A percentile compares a stretch with the other conserved stretches of the same genome.
These are phyloP conservation scores for Thalpophila matura DNA, from an alignment of 2,888 invertebrate species.

Conservation along the genomic window DNA sequence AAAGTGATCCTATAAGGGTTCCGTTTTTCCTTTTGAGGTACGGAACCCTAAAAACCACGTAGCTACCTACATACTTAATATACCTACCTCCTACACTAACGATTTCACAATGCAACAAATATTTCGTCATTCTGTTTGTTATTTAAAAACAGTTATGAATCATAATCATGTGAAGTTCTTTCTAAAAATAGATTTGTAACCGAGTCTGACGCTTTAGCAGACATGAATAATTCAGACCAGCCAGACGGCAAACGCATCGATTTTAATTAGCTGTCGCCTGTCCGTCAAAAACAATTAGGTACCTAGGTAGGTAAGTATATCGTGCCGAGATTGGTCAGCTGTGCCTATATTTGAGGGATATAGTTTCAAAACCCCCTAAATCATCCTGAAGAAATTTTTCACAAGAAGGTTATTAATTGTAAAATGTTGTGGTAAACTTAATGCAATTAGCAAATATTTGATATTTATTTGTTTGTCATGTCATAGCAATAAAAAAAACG, in stretches of 20 bases:
- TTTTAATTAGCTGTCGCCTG: conserved; percentile 6
- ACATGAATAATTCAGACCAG: conserved; percentile 8
- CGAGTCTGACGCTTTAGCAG: conserved; percentile 41
- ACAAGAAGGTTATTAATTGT: too few species aligned
- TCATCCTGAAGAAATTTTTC: too few species aligned
- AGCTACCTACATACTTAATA: too few species aligned
- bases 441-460: too few species aligned
- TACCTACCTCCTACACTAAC: too few species aligned
- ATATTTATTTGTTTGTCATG: too few species aligned
- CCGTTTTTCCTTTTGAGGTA: too few species aligned
- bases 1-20: too few species aligned
- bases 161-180: conserved; percentile 5
- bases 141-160: conserved; percentile 23
- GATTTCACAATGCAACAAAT: conserved; percentile 27
- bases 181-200: conserved; percentile 37
- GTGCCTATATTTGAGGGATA: neutral
- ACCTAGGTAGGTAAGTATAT: too few species aligned
- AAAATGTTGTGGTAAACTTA: too few species aligned
- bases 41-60: conserved; percentile 10
- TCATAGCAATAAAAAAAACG: too few species aligned
- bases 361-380: too few species aligned
- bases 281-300: neutral
- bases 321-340: neutral
- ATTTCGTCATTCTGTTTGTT: conserved; percentile 29
- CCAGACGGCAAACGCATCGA: conserved; percentile 6